phyloP scores from a whole-genome alignment of 1,140 invertebrate genomes.

The Hyphantria cunea region DNA sequence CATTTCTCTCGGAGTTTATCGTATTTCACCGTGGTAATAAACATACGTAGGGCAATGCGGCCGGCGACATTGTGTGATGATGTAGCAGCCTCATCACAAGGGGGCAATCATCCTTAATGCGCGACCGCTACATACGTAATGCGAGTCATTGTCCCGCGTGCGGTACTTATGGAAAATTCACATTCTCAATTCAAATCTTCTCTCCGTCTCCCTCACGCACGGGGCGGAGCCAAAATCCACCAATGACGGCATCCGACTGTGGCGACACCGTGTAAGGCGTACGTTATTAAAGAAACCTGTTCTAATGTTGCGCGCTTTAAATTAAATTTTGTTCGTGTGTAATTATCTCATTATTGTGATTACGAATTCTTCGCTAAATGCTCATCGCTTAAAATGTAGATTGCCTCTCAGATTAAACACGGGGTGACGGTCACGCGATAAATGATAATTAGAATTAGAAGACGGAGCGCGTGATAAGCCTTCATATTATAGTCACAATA shows the following conservation, averaged over 20 bases:
- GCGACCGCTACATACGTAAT: slow-evolving; percentile 79
- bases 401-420: slow-evolving; percentile 53
- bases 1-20: slow-evolving; percentile 72
- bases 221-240: slow-evolving; percentile 76
- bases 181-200: slow-evolving; percentile 79
- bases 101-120: slow-evolving; percentile 79
- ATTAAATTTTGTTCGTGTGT: slow-evolving; percentile 82
- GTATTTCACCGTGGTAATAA: slow-evolving; percentile 70
- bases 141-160: slow-evolving; percentile 79
- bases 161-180: slow-evolving; percentile 81
- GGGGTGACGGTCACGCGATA: slow-evolving; percentile 49
- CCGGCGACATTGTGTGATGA: slow-evolving; percentile 76
- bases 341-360: slow-evolving; percentile 81
- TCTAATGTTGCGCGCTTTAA: slow-evolving; percentile 81
- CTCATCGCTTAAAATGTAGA: slow-evolving; percentile 71
- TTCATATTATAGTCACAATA: slow-evolving; percentile 36
- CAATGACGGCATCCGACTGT: slow-evolving; percentile 74
- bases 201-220: slow-evolving; percentile 74
- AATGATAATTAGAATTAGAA: slow-evolving; percentile 46
- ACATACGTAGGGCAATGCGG: slow-evolving; percentile 54
- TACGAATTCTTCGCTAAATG: slow-evolving; percentile 79
- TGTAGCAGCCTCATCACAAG: slow-evolving; percentile 78
- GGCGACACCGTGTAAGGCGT: slow-evolving; percentile 80
- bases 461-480: slow-evolving; percentile 23
- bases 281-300: slow-evolving; percentile 82